These are phyloP conservation scores for Capreolus pygargus DNA, from an alignment of 2,113 vertebrate genomes.

Conservation along the genomic window DNA sequence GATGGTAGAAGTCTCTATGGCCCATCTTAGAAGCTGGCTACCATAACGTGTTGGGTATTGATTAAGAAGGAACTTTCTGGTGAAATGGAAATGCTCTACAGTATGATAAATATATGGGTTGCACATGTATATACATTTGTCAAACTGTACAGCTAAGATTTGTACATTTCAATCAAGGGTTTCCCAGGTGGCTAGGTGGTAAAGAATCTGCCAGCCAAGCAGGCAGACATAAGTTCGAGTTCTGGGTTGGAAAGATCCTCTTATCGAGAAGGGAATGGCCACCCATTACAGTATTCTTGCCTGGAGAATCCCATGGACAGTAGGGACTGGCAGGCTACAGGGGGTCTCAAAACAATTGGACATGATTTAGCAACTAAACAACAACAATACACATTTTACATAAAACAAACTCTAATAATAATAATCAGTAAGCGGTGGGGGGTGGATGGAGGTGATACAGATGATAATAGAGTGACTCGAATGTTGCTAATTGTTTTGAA, in stretches of 20 bases:
- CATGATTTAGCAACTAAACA: not conserved
- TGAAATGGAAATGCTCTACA: not conserved
- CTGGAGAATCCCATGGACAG: not conserved
- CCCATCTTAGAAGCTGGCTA: not conserved
- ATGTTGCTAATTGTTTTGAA: not conserved
- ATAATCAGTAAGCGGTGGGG: not conserved
- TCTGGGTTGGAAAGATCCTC: not conserved
- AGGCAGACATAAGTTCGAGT: not conserved
- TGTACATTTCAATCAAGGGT: not conserved
- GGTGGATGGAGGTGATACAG: not conserved
- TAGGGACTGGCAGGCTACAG: not conserved
- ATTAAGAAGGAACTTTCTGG: not conserved
- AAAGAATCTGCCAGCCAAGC: not conserved
- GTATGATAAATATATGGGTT: not conserved
- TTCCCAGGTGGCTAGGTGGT: not conserved
- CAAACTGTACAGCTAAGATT: not conserved
- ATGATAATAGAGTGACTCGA: not conserved
- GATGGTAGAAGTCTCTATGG: not conserved
- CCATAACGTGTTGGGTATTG: not conserved
- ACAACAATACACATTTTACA: not conserved
- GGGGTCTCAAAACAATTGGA: not conserved
- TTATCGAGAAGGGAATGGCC: not conserved
- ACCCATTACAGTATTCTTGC: not conserved
- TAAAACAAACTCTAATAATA: not conserved
- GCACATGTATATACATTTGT: not conserved